phyloP scores from a whole-genome alignment of 2,888 invertebrate genomes.

The Callyntrura guangdongensis region DNA sequence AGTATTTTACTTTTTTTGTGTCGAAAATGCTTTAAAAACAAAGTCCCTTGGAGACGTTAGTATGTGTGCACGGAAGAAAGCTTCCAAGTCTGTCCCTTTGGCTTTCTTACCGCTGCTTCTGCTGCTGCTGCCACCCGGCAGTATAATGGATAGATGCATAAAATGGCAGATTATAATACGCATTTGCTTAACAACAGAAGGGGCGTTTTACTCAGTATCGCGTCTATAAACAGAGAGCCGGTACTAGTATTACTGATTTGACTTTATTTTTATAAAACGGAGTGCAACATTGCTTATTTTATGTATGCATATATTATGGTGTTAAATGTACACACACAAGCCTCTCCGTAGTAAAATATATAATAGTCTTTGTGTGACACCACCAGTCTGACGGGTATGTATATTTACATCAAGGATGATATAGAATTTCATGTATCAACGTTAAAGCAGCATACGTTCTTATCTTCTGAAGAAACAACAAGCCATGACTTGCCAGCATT shows the following conservation, averaged over 20 bases:
- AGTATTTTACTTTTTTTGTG: conserved; percentile 68
- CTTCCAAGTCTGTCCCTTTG: neutral
- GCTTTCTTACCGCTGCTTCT: neutral
- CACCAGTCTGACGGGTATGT: neutral
- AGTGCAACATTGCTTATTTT: neutral
- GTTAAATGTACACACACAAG: neutral
- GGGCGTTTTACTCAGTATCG: neutral
- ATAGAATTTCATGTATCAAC: conserved; percentile 53
- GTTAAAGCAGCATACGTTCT: conserved; percentile 60
- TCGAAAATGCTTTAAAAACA: conserved; percentile 74
- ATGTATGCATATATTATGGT: neutral
- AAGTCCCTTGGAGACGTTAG: conserved; percentile 47
- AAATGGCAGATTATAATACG: conserved; percentile 40
- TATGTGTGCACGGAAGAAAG: conserved; percentile 31
- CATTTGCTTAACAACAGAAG: conserved; percentile 39
- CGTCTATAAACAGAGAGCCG: conserved; percentile 12
- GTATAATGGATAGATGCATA: conserved; percentile 2
- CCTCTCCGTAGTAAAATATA: neutral
- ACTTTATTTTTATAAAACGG: conserved; percentile 5
- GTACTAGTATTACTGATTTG: neutral
- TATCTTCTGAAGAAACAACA: conserved; percentile 36
- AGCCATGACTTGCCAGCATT: conserved; percentile 66
- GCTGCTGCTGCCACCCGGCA: neutral
- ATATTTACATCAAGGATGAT: conserved; percentile 5
- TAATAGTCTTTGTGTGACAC: neutral